phyloP scores from a whole-genome alignment of 2,888 invertebrate species.

The Polymixis lichenea region DNA sequence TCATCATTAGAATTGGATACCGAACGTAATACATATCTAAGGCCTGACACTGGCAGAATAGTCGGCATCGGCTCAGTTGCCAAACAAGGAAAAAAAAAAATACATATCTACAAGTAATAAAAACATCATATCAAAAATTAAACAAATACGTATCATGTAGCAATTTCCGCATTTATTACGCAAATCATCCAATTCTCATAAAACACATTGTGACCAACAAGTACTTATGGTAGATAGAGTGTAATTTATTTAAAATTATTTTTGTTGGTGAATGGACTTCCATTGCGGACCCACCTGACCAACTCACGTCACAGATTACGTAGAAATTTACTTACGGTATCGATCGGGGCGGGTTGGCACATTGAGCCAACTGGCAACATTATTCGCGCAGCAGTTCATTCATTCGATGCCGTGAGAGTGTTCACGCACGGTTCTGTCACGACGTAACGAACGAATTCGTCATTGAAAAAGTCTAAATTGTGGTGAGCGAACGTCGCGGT shows the following conservation, averaged over 20 bases:
- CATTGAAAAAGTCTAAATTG: slow-evolving; percentile 65
- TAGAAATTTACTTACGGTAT: slow-evolving; percentile 40
- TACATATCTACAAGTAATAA: background rate
- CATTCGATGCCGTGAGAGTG: slow-evolving; percentile 64
- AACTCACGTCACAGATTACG: slow-evolving; percentile 45
- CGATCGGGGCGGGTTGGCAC: slow-evolving; percentile 26
- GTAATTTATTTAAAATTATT: background rate
- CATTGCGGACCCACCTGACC: background rate
- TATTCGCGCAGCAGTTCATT: slow-evolving; percentile 51
- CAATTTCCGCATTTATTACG: slow-evolving; percentile 12
- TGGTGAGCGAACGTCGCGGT: slow-evolving; percentile 64
- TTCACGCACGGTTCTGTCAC: slow-evolving; percentile 54
- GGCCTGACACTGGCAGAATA: no score
- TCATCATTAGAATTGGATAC: slow-evolving; percentile 2
- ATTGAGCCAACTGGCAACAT: slow-evolving; percentile 49
- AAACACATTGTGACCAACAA: background rate
- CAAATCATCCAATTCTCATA: background rate
- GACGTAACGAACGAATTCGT: slow-evolving; percentile 38
- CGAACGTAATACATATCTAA: background rate
- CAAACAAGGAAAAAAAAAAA: no score
- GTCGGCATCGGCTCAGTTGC: no score
- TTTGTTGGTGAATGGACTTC: background rate
- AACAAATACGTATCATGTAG: slow-evolving; percentile 14
- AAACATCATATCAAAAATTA: slow-evolving; percentile 17
- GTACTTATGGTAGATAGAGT: background rate